Evolutionary conservation across 2,113 vertebrate genomes (phyloP), one percentile per base, ranked within the genome.

Genomic region (Cottus gobio): DNA sequence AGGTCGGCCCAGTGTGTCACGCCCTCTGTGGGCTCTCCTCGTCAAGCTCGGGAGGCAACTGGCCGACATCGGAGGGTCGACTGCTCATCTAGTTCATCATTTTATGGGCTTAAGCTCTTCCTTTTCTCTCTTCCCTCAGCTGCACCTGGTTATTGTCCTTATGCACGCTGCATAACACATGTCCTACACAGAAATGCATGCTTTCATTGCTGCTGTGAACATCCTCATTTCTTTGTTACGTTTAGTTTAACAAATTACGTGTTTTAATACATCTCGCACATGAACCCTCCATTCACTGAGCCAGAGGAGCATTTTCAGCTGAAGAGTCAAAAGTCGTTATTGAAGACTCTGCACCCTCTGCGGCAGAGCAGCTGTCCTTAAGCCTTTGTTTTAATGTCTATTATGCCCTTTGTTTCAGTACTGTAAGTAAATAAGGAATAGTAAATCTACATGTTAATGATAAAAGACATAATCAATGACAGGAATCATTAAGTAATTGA

Each of bases 391-490:
- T 71, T 1, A 50, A 22, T 30, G n/a, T 64, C 9, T 37, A 64
- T 60, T 13, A n/a, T n/a, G 11, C 4, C 5, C 24, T 58, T 66
- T 80, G 30, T 56, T 64, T 50, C 13, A 60, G 30, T 37, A 13
- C 37, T 70, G 20, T 58, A n/a, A 50, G 44, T 44, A 18, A 71
- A 57, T 31, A 65, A 54, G 15, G 46, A 66, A 7, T 44, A 54
- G 18, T 63, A 12, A 63, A 64, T 54, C 5, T 16, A 37, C 46
- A 71, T 71, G 46, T 37, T 79, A 76, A 72, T 60, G 66, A 58
- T 42, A 58, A n/a, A 34, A 52, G 37, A 62, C 36, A 18, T 26
- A 62, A 82, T 84, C 75, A 79, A 69, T 80, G 26, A 28, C 3
- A 5, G n/a, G 2, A 56, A 75, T 77, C 57, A 58, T 68, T 75